phyloP scores from a whole-genome alignment of 2,888 invertebrate species.

The Pandemis cinnamomeana region DNA sequence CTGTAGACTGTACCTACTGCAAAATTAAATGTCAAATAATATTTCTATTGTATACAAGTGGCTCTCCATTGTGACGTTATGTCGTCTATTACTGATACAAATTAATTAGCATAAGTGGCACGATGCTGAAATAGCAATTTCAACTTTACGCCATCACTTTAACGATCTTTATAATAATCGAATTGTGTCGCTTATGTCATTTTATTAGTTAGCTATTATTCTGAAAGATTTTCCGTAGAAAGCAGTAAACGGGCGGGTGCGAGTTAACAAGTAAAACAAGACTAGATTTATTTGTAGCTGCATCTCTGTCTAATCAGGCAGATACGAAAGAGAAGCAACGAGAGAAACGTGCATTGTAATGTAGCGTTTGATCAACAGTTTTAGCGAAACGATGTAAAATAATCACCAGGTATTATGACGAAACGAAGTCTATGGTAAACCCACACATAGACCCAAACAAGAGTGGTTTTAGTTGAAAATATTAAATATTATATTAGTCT shows the following conservation, averaged over 20 bases:
- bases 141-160: not conserved
- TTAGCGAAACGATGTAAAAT: too few species aligned
- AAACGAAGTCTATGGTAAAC: too few species aligned
- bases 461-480: too few species aligned
- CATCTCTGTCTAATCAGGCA: not conserved
- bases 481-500: too few species aligned
- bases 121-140: not conserved
- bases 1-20: not conserved
- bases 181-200: not conserved
- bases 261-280: conserved; percentile 48
- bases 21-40: not conserved
- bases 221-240: conserved; percentile 58
- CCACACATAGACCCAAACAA: too few species aligned
- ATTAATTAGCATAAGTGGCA: not conserved
- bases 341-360: not conserved
- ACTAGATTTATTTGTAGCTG: not conserved
- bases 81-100: not conserved
- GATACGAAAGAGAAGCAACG: not conserved
- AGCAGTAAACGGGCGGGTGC: conserved; percentile 58
- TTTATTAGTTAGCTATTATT: not conserved
- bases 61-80: not conserved
- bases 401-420: too few species aligned
- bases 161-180: not conserved
- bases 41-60: not conserved
- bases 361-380: too few species aligned